A percentile compares a stretch with the other conserved stretches of the same genome.
These are phyloP conservation scores for Drosophila neotestacea DNA, from an alignment of 2,888 invertebrate species.

Conservation along the genomic window DNA sequence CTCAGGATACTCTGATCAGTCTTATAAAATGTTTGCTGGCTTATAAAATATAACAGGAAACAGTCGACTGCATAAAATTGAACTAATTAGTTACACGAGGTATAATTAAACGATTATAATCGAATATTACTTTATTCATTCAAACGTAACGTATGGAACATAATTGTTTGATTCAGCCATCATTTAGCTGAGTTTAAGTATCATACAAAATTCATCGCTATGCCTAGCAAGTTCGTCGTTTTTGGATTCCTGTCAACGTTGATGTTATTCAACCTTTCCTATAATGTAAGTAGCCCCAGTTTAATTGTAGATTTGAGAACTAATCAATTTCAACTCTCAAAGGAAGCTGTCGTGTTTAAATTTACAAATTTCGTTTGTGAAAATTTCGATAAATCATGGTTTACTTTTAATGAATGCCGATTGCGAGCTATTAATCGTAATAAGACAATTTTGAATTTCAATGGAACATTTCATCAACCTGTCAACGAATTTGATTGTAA, in stretches of 20 bases:
- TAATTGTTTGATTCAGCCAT: no score
- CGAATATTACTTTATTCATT: no score
- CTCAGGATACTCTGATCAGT: no score
- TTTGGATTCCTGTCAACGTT: not conserved
- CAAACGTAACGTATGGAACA: no score
- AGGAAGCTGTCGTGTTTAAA: slow-evolving; percentile 6
- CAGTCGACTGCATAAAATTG: no score
- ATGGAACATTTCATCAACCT: slow-evolving; percentile 1
- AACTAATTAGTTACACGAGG: no score
- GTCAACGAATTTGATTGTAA: not conserved
- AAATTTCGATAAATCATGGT: slow-evolving; percentile 1
- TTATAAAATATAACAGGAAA: no score
- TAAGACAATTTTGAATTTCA: slow-evolving; percentile 6
- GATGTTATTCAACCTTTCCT: not conserved
- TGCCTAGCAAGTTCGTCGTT: not conserved
- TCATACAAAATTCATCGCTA: not conserved
- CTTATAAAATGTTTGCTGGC: no score
- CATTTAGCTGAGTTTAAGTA: not conserved
- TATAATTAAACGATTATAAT: no score
- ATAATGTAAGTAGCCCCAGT: not conserved
- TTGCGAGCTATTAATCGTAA: slow-evolving; percentile 7
- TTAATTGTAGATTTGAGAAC: not conserved
- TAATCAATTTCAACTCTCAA: not conserved
- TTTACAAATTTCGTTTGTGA: slow-evolving; percentile 12
- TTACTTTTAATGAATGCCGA: slow-evolving; percentile 4